Percentiles rank a stretch among this genome's conserved stretches.
phyloP scores from a whole-genome alignment of 2,888 invertebrate species.

The Pterostichus madidus region DNA sequence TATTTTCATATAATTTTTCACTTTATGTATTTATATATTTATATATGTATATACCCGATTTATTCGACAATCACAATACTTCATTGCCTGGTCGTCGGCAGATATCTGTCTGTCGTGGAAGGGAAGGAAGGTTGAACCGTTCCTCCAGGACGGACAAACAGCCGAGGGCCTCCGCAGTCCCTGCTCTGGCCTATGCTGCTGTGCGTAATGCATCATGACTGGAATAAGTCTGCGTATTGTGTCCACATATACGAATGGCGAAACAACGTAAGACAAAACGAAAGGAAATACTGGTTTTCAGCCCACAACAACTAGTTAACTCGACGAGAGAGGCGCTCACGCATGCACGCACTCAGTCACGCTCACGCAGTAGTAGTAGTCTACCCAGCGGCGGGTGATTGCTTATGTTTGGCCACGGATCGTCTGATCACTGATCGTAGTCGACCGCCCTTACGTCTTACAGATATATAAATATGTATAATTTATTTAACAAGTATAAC shows the following conservation, averaged over 20 bases:
- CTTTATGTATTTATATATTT: constrained; percentile 75
- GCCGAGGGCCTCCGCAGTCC: constrained; percentile 72
- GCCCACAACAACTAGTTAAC: constrained; percentile 74
- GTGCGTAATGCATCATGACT: constrained; percentile 67
- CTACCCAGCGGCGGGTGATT: constrained; percentile 67
- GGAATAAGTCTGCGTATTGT: constrained; percentile 73
- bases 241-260: constrained; percentile 72
- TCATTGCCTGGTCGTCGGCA: constrained; percentile 64
- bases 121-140: not conserved
- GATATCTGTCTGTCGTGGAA: constrained; percentile 36
- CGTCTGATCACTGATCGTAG: constrained; percentile 48
- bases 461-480: constrained; percentile 75
- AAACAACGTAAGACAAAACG: constrained; percentile 73
- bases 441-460: constrained; percentile 68
- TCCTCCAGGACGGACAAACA: constrained; percentile 21
- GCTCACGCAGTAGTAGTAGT: constrained; percentile 62
- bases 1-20: constrained; percentile 75
- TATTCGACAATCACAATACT: constrained; percentile 71
- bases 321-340: constrained; percentile 63
- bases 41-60: constrained; percentile 77
- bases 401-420: constrained; percentile 67
- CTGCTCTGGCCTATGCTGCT: constrained; percentile 66
- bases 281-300: constrained; percentile 75
- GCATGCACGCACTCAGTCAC: constrained; percentile 60
- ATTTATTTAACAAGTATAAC: constrained; percentile 77